Evolutionary conservation across 2,113 vertebrate genomes (phyloP).

Genomic region (Hassar affinis): DNA sequence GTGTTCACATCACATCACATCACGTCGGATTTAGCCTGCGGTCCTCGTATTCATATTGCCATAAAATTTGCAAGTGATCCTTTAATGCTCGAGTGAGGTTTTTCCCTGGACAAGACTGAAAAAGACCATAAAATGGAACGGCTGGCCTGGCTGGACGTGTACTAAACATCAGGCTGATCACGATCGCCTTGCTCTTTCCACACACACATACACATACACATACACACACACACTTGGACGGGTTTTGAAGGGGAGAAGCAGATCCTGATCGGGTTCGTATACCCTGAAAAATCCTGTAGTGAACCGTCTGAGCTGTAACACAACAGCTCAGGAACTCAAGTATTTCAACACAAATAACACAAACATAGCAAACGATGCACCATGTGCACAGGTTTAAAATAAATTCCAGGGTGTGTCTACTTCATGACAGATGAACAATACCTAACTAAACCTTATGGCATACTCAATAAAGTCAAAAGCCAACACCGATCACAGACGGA

Average conservation of each 20-base stretch:
- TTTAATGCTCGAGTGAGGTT: conserved; percentile 61
- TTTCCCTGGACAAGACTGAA: not conserved
- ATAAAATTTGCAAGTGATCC: conserved; percentile 77
- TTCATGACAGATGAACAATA: conserved; percentile 18
- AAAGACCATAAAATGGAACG: not conserved
- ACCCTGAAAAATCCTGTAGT: conserved; percentile 32
- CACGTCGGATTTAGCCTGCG: conserved; percentile 55
- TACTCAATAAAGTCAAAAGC: not conserved
- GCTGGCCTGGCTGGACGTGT: not conserved
- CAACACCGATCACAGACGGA: not conserved
- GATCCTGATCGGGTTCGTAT: conserved; percentile 22
- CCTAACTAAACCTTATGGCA: conserved; percentile 28
- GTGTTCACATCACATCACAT: conserved; percentile 64
- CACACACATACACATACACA: not conserved
- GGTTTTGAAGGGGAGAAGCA: not conserved
- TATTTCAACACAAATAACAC: conserved; percentile 26
- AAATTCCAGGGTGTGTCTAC: conserved; percentile 24
- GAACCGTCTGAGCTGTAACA: conserved; percentile 12
- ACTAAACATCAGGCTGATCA: not conserved
- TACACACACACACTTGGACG: not conserved
- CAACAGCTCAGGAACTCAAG: conserved; percentile 54
- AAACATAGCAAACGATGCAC: conserved; percentile 40
- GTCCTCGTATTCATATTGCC: conserved; percentile 55
- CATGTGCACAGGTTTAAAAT: conserved; percentile 40
- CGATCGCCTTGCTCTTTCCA: not conserved